Evolutionary conservation across 2,113 vertebrate genomes (phyloP).

Genomic region (Nothoprocta perdicaria): DNA sequence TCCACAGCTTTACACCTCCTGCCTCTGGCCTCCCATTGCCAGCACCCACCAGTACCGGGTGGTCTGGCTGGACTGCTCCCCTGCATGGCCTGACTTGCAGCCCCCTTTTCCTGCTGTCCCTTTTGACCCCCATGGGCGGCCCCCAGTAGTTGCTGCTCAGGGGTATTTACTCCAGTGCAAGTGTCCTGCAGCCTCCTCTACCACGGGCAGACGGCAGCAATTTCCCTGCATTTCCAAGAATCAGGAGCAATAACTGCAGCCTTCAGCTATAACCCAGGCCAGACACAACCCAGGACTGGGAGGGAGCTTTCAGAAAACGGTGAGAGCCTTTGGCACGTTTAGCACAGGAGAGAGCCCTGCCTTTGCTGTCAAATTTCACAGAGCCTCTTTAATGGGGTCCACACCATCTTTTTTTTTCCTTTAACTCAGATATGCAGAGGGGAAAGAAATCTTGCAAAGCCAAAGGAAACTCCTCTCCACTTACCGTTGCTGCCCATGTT

Average conservation of each 20-base stretch:
- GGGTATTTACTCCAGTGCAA: background rate
- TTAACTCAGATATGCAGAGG: background rate
- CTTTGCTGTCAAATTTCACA: background rate
- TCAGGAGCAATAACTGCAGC: background rate
- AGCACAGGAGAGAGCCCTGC: background rate
- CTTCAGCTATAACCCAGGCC: background rate
- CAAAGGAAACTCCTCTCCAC: background rate
- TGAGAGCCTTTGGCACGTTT: background rate
- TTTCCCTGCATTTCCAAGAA: background rate
- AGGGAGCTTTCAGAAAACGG: background rate
- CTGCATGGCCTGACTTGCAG: background rate
- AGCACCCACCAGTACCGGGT: background rate
- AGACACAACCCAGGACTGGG: background rate
- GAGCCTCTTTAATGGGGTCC: background rate
- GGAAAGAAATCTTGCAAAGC: background rate
- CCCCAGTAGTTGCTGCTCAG: background rate
- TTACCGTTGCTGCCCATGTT: constrained; percentile 74
- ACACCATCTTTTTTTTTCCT: background rate
- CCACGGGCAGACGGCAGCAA: background rate
- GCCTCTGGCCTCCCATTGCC: background rate
- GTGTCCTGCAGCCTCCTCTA: background rate
- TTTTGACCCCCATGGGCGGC: background rate
- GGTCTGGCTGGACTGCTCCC: background rate
- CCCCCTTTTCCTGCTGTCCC: background rate
- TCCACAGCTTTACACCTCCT: background rate